Evolutionary conservation across 2,113 vertebrate genomes (phyloP).

Genomic region (Baryphthengus martii): DNA sequence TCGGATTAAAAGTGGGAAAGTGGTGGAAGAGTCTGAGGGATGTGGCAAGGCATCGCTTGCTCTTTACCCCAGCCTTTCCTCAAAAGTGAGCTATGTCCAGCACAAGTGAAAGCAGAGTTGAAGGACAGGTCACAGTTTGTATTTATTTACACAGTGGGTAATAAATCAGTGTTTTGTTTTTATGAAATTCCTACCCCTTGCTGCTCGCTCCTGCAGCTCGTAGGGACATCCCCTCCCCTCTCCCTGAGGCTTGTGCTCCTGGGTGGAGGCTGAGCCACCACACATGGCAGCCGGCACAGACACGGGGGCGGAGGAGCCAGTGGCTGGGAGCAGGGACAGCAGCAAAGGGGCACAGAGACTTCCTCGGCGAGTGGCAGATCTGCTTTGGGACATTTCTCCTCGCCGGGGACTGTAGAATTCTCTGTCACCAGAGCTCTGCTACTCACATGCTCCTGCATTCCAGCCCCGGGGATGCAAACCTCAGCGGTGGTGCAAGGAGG

Average conservation of each 20-base stretch:
- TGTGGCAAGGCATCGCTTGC: background rate
- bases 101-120: background rate
- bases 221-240: background rate
- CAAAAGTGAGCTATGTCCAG: background rate
- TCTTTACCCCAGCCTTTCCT: background rate
- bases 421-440: background rate
- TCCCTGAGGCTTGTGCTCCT: background rate
- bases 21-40: background rate
- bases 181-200: background rate
- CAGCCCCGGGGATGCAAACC: background rate
- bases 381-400: background rate
- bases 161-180: background rate
- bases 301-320: background rate
- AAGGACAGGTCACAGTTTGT: background rate
- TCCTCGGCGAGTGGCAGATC: background rate
- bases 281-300: background rate
- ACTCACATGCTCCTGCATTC: background rate
- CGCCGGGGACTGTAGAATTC: background rate
- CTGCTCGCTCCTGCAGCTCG: background rate
- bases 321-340: background rate
- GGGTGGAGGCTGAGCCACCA: background rate
- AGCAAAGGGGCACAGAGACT: background rate
- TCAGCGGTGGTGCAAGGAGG: background rate
- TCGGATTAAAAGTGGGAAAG: background rate
- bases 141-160: background rate